Evolutionary conservation across 1,140 invertebrate species (phyloP), one percentile per base, ranked within the genome.

Genomic region (Penaeus japonicus): DNA sequence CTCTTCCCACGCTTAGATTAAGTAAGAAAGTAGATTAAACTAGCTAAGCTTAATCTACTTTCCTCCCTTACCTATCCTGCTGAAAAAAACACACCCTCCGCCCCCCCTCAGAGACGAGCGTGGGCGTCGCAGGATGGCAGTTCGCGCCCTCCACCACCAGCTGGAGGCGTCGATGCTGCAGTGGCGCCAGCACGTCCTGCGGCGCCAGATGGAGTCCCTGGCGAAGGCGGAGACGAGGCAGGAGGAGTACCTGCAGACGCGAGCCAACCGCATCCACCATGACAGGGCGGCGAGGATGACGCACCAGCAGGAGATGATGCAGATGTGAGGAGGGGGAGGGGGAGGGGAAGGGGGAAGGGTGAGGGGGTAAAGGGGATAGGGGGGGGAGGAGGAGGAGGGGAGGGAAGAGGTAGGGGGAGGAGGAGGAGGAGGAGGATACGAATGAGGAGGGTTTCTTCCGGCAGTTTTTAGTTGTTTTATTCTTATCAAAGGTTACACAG

Each of bases 81-180:
- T 10, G 5, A n/a, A 10, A 65, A 30, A 65, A 65, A n/a, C 62
- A 30, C 7, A 4, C 53, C n/a, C 15, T 27, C 57, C 12, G 4
- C 15, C 54, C 32, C 27, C 70, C 54, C 20, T 20, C 62, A 89
- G 89, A 47, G 84, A 86, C 32, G 89, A 89, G 54, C 32, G 89
- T 18, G 65, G 77, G 18, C 77, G 84, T 15, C 77, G 79, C 7
- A 54, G 35, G 12, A 32, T 57, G 30, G 89, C 83, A 3, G 89
- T 89, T n/a, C 75, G 65, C n/a, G 89, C 84, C 2, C 82, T 89
- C 4, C 89, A 89, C 59, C 47, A 89, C 39, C 83, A 89, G 55
- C 78, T 89, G 24, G 89, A 89, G 78, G 83, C 83, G 5, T 59
- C 83, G 24, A 85, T 89, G 84, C 75, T 89, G 78, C 77, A 62